Percentiles rank a stretch among this genome's conserved stretches.
Evolutionary conservation across 2,797 vertebrate genomes (phyloP).

Genomic region (Cossypha dichroa): DNA sequence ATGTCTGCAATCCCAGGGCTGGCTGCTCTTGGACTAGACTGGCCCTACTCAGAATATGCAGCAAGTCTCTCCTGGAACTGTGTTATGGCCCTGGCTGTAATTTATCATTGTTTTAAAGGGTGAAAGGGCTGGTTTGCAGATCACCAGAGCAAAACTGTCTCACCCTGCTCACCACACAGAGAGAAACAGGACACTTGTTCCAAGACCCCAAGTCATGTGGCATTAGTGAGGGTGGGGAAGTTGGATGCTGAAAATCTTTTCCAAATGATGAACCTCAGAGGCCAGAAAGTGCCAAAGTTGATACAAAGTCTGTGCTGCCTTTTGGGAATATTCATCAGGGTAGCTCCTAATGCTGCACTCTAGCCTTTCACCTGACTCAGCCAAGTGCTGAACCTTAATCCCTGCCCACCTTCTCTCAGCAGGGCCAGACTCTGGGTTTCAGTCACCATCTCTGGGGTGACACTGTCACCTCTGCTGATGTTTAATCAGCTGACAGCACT

Average conservation of each 20-base stretch:
- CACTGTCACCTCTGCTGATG: neutral
- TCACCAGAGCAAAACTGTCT: neutral
- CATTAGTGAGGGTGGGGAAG: neutral
- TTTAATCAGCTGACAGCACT: neutral
- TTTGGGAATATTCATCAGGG: neutral
- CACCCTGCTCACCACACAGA: neutral
- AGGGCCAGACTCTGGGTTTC: neutral
- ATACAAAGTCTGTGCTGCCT: neutral
- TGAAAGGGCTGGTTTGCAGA: neutral
- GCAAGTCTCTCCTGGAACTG: neutral
- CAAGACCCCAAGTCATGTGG: rapidly evolving
- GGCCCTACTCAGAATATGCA: neutral
- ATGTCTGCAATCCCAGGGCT: rapidly evolving
- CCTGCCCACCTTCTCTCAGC: neutral
- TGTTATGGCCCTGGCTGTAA: rapidly evolving
- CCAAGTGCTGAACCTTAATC: neutral
- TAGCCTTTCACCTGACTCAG: neutral
- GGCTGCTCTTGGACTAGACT: neutral
- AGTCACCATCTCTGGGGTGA: neutral
- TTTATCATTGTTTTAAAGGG: rapidly evolving
- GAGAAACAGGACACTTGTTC: neutral
- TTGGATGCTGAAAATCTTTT: neutral
- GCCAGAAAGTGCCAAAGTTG: neutral
- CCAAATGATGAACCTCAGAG: neutral
- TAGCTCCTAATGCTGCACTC: neutral